Base-by-base conservation (phyloP, 2,797 vertebrate species). In the Columba guinea region DNA sequence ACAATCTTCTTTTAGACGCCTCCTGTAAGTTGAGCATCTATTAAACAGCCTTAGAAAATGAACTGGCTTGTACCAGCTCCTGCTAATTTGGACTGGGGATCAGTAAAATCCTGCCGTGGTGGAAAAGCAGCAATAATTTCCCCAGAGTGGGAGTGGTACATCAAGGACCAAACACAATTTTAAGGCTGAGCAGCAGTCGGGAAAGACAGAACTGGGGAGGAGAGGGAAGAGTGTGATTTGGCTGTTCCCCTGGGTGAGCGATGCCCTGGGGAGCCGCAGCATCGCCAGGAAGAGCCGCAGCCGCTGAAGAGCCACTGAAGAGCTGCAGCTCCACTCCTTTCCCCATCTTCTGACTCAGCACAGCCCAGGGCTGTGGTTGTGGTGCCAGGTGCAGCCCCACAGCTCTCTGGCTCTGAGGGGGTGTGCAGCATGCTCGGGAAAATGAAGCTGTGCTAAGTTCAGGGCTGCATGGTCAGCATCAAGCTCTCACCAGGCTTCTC, bases 211-310 rank as follows among this genome's bases (percentile, higher is more conserved):
- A 37, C 17, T 3, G 2, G 18, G 53, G 32, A 85, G 49, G 23
- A 82, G 34, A 71, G 41, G 28, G 49, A 37, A 67, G 12, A 64
- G 37, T 9, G 20, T 22, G 28, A 39, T 46, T 59, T 30, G 84
- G 48, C 23, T 49, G n/a, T 5, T 83, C 16, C 44, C 46, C 4
- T 1, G 27, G 18, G 35, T 15, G 19, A 75, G 39, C 2, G 3
- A 35, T 37, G 34, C 35, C 46, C 3, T 0, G 6, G 46, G 39
- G 39, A 79, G 56, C 70, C 0, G 0, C 0, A 84, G 78, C 63
- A 17, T 37, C 10, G 3, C 55, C 1, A 15, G 26, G 49, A 55
- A 56, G 46, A 80, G 26, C 18, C 21, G 58, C 24, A 44, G 5
- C 2, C 44, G 19, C 44, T 20, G 44, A 46, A 44, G 41, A 17